Base-by-base conservation (phyloP, 1,140 invertebrate genomes). In the Drusus annulatus region DNA sequence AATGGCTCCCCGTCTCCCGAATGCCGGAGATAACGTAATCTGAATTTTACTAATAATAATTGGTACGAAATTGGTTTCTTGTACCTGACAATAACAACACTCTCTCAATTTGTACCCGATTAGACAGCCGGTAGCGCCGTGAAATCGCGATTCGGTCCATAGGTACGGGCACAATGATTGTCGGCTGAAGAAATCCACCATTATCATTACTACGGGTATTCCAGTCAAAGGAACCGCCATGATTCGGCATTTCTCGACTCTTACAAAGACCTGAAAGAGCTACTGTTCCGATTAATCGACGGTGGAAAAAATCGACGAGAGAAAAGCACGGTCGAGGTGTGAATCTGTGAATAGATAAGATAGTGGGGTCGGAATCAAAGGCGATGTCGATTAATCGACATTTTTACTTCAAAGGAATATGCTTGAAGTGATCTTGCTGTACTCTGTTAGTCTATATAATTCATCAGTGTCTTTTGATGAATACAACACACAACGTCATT, bases 121-220 rank as follows among this genome's bases (percentile, higher is more conserved):
- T 75, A 31, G 71, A 31, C 28, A 56, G 76, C 60, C 62, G 62
- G 76, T 78, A 68, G 76, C 62, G 62, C 68, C 79, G 81, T 83
- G 81, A 83, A 80, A 83, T 83, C 80, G 73, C 81, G 76, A 83
- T 83, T 83, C 76, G 76, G 65, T 19, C 69, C 74, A 45, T 45
- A 45, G 36, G 36, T 45, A 45, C 36, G 10, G 36, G 10, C 71
- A 83, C 81, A 79, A 79, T 80, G 81, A 83, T 83, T 83, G 81
- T 83, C 80, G 80, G 79, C 71, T 80, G 76, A 78, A 73, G 75
- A 78, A 78, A 78, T n/a, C 56, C 54, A 56, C 75, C 60, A 75
- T 82, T 76, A 78, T 63, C 36, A 45, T 45, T 45, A 45, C 36
- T 45, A 45, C 36, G 36, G 36, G 36, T 45, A 45, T 45, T 45